phyloP scores from a whole-genome alignment of 2,113 vertebrate species.

The Apaloderma vittatum region DNA sequence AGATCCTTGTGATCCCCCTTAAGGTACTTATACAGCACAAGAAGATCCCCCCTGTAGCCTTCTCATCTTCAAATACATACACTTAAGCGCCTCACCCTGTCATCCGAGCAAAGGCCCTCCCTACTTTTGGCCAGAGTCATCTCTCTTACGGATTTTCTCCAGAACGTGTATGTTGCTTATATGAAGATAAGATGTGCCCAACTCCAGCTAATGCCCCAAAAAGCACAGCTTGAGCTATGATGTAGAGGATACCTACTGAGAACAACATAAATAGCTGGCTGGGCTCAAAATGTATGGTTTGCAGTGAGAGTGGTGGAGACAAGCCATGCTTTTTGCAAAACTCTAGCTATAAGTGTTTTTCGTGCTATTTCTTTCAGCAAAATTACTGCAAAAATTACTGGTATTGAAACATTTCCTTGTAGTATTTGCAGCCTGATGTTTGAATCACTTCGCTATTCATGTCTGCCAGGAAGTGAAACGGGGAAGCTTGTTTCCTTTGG shows the following conservation, averaged over 20 bases:
- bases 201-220: constrained; percentile 1
- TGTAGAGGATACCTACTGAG: not conserved
- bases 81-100: constrained; percentile 51
- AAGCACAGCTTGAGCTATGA: not conserved
- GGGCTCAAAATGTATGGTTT: not conserved
- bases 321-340: not conserved
- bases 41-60: constrained; percentile 69
- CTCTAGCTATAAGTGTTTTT: not conserved
- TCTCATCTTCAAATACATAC: constrained; percentile 53
- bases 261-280: not conserved
- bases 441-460: not conserved
- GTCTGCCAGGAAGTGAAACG: not conserved
- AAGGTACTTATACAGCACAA: constrained; percentile 65
- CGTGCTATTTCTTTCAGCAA: not conserved
- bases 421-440: not conserved
- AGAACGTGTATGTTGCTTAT: not conserved
- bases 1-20: constrained; percentile 71
- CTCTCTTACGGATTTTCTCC: not conserved
- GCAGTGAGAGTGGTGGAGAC: not conserved
- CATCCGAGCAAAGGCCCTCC: constrained; percentile 44
- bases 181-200: not conserved
- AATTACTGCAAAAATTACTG: not conserved
- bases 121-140: not conserved
- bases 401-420: not conserved
- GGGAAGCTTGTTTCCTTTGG: not conserved